Conservation (phyloP, 2,888 invertebrate species). For the Exocentrus adspersus region DNA sequence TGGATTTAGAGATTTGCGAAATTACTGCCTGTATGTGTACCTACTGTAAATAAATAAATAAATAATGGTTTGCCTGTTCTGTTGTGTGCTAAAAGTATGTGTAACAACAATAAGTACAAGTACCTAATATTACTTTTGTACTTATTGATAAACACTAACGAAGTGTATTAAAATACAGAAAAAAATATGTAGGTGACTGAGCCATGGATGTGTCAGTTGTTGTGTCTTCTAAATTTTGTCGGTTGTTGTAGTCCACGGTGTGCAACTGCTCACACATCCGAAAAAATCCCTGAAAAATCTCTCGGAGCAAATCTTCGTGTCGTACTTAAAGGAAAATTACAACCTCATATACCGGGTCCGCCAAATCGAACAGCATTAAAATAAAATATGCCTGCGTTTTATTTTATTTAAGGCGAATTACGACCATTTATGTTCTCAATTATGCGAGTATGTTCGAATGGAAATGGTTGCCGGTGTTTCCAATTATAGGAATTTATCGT, state of each 20-base stretch:
- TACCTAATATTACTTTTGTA: no score
- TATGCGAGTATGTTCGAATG: constrained; percentile 19
- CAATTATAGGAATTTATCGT: constrained; percentile 27
- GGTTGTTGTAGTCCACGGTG: not conserved
- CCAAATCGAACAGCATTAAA: constrained; percentile 34
- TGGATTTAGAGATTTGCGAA: no score
- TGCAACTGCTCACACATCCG: constrained; percentile 38
- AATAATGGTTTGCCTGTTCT: no score
- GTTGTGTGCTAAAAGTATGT: no score
- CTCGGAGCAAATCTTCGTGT: constrained; percentile 46
- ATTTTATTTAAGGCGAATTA: constrained; percentile 31
- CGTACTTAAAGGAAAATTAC: constrained; percentile 47
- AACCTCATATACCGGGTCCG: constrained; percentile 41
- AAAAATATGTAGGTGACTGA: no score
- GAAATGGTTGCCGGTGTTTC: constrained; percentile 10
- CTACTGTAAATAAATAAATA: no score
- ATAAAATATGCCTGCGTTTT: constrained; percentile 25
- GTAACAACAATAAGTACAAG: no score
- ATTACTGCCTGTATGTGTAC: no score
- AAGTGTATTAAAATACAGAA: no score
- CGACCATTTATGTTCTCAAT: constrained; percentile 27
- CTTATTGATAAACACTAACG: no score
- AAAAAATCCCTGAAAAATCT: constrained; percentile 43
- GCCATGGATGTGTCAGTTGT: no score
- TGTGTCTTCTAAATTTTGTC: not conserved